Base-by-base conservation (phyloP, 2,113 vertebrate genomes). In the Raja brachyura region DNA sequence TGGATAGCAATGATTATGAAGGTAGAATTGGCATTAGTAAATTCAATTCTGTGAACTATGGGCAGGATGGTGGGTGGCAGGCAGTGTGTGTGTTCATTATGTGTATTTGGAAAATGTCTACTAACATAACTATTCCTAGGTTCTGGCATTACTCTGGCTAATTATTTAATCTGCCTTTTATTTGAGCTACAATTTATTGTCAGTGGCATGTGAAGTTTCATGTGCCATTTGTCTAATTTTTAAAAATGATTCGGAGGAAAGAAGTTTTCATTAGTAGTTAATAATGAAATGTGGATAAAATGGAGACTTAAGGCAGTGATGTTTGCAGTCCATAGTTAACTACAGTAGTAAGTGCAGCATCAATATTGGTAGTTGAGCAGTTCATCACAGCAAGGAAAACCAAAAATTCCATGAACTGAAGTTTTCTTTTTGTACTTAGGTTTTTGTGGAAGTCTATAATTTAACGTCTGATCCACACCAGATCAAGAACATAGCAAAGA, bases 391-490 rank as follows among this genome's bases (percentile, higher is more conserved):
- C 70, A 73, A 16, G 22, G 18, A 73, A 73, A 73, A 73, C 4
- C 18, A 16, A 5, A 2, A 73, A 20, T 70, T 85, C 25, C 59
- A 7, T 86, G 13, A 86, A 14, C 86, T 39, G 4, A 68, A 61
- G 16, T 56, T 74, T 90, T n/a, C 4, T 90, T 90, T 63, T 31
- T 93, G 59, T 78, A 13, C 94, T 0, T 90, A 99, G 98, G 97
- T 98, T 83, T 99, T 99, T 85, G 99, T 99, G 11, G 99, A 99
- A 94, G 98, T 99, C 56, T 99, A 99, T 93, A 99, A 99, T 90
- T 94, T 99, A 94, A 99, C 98, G 0, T 97, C 98, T 63, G 99
- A 99, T 94, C 98, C 98, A 6, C 97, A 97, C 94, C 98, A 99
- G 95, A 96, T 99, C 93, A 98, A 94, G 14, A 99, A 99, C 94